Percentiles rank a stretch among this genome's conserved stretches.
These are phyloP conservation scores for Redunca redunca DNA, from an alignment of 2,113 vertebrate genomes.

Conservation along the genomic window DNA sequence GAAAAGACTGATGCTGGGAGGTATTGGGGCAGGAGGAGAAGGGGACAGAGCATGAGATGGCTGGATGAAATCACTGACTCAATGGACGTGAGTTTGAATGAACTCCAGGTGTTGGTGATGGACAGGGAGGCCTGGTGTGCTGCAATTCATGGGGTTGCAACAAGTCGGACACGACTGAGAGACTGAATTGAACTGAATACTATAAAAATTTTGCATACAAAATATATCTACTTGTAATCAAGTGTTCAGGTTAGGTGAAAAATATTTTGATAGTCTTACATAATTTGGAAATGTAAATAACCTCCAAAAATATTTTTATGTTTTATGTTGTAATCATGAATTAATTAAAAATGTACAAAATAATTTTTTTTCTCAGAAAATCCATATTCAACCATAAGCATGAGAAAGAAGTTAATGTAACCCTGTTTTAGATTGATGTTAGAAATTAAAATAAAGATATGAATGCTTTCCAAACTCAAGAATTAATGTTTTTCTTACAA, in stretches of 20 bases:
- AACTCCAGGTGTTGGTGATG: too few species aligned
- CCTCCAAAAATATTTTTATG: neutral
- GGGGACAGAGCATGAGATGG: too few species aligned
- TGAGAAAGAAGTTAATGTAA: neutral
- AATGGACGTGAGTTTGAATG: too few species aligned
- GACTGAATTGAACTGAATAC: neutral
- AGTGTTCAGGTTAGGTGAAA: neutral
- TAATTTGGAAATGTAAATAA: neutral
- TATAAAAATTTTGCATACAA: neutral
- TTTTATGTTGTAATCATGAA: neutral
- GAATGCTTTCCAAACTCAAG: neutral
- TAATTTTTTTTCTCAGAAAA: neutral
- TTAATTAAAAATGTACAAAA: neutral
- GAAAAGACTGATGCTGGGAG: too few species aligned
- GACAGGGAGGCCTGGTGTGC: too few species aligned
- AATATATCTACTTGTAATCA: neutral
- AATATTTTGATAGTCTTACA: neutral
- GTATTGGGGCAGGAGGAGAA: too few species aligned
- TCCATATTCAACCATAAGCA: neutral
- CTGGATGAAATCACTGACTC: too few species aligned
- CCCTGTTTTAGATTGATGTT: neutral
- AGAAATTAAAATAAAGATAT: neutral
- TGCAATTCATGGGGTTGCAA: too few species aligned
- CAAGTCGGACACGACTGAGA: too few species aligned
- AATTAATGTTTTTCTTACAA: neutral